Percentiles rank a stretch among this genome's conserved stretches.
phyloP scores from a whole-genome alignment of 2,888 invertebrate species.

The Callinectes sapidus region DNA sequence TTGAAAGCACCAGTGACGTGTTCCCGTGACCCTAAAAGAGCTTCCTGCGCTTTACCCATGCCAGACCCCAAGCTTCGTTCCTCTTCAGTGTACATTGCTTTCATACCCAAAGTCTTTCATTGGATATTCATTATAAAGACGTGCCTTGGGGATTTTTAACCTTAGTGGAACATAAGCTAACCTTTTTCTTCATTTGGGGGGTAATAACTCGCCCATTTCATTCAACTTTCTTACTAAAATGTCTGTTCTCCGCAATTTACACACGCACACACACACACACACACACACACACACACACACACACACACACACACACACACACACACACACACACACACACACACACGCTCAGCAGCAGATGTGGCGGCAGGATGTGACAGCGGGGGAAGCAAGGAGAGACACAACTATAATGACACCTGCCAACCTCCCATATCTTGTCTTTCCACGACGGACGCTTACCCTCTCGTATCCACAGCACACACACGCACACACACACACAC shows the following conservation, averaged over 20 bases:
- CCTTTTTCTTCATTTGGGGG: no score
- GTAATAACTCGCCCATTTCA: no score
- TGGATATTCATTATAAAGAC: no score
- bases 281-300: slow-evolving; percentile 48
- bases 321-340: slow-evolving; percentile 26
- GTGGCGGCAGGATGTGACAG: neutral
- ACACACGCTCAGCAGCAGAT: slow-evolving; percentile 5
- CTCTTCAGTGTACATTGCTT: no score
- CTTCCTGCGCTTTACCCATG: no score
- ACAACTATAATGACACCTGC: neutral
- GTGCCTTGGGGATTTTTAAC: no score
- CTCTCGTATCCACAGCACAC: neutral
- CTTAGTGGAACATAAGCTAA: no score
- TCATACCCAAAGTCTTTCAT: no score
- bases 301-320: slow-evolving; percentile 36
- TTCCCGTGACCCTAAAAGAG: no score
- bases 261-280: slow-evolving; percentile 26
- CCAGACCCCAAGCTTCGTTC: no score
- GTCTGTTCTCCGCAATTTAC: neutral
- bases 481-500: neutral
- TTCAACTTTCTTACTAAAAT: neutral
- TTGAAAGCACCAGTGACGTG: no score
- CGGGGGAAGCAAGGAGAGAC: neutral
- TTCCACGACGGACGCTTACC: no score
- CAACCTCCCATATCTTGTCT: neutral